Base-by-base conservation (phyloP, 2,888 invertebrate species). In the Ctenicera cuprea region DNA sequence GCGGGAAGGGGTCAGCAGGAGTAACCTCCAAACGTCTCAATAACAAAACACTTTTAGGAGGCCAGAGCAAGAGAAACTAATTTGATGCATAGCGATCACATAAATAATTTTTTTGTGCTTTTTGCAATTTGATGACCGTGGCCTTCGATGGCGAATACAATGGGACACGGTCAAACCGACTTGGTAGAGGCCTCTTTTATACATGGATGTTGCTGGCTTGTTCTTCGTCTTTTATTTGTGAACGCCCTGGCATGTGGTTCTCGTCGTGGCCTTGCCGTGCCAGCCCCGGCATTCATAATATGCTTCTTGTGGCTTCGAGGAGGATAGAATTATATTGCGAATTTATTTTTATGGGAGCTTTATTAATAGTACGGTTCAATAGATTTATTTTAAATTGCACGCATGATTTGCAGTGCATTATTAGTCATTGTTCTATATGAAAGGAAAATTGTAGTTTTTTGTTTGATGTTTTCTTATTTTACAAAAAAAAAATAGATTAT, bases 211-310 rank as follows among this genome's bases (percentile, higher is more conserved):
- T 54, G 52, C 54, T 41, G 52, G 66, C 9, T 43, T 22, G 22
- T 62, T 48, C 48, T 66, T 33, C 14, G 37, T n/a, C n/a, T n/a
- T 66, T 54, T 66, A n/a, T 22, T 66, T 54, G 66, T 54, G 66
- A 54, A 66, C 66, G 52, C 52, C 52, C 66, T 66, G 66, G 66
- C 54, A 66, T 66, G 66, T 38, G 66, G 66, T 37, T 66, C 54
- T 48, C 26, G 20, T 18, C 52, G 66, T 66, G 66, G 54, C 66
- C 66, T 66, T 66, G 66, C 66, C 54, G 20, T 33, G 33, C 52
- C 54, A 54, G 66, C 66, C 30, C 37, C 66, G 41, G 54, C 66
- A 66, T 66, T 66, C 52, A 54, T 54, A 54, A 52, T 50, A 30
- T 26, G 22, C 22, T 66, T 20, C 38, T 41, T 43, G 54, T 20